Evolutionary conservation across 2,797 vertebrate species (phyloP).

Genomic region (Eptatretus atami): DNA sequence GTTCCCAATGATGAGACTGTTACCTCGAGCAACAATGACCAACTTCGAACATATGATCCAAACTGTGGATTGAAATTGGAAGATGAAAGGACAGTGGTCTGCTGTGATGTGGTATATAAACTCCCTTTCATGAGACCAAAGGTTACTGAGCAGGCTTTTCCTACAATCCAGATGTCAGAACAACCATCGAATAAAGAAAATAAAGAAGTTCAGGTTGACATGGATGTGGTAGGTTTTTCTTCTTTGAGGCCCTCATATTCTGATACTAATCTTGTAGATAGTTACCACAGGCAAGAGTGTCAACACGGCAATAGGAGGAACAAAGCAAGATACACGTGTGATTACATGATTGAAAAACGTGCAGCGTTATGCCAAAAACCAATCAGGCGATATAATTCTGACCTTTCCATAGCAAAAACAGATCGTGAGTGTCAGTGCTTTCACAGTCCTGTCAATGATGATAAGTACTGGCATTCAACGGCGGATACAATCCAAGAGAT

Average conservation of each 20-base stretch:
- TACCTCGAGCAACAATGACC: too few relatives aligned
- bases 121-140: conserved; percentile 42
- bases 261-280: conserved; percentile 53
- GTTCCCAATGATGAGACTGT: too few relatives aligned
- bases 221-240: conserved; percentile 13
- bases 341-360: too few relatives aligned
- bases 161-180: too few relatives aligned
- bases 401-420: neutral
- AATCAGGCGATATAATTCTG: conserved; percentile 34
- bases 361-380: neutral
- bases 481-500: conserved; percentile 1
- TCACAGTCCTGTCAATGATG: neutral
- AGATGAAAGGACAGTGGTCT: conserved; percentile 60
- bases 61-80: conserved; percentile 12
- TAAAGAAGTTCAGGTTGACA: too few relatives aligned
- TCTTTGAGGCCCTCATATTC: conserved; percentile 74
- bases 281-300: neutral
- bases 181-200: too few relatives aligned
- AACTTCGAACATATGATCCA: too few relatives aligned
- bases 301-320: neutral
- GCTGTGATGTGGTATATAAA: conserved; percentile 92
- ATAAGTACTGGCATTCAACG: neutral
- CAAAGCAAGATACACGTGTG: neutral
- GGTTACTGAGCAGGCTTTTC: conserved; percentile 17
- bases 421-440: neutral